Conservation (phyloP, 2,797 vertebrate genomes). For the Pteropus rufus region DNA sequence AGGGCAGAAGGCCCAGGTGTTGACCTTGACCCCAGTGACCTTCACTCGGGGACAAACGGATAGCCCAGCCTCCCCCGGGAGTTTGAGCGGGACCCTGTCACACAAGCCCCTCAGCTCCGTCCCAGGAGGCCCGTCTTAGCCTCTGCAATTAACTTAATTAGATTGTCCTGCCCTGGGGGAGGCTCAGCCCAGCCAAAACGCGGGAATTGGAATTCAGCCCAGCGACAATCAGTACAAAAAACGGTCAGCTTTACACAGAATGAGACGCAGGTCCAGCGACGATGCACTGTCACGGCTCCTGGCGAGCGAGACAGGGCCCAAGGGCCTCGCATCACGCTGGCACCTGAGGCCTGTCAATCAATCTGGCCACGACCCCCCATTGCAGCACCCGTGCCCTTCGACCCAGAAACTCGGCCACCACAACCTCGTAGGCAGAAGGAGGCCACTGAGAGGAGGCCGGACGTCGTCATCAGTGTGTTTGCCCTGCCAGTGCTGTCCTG, state of each 20-base stretch:
- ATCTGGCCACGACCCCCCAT: fast-evolving
- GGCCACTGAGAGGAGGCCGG: no score
- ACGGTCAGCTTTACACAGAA: not conserved
- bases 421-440: not conserved
- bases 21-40: not conserved
- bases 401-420: fast-evolving
- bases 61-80: not conserved
- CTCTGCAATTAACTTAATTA: not conserved
- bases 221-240: fast-evolving
- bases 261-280: fast-evolving
- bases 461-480: fast-evolving
- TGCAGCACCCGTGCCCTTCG: fast-evolving
- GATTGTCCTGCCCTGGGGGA: not conserved
- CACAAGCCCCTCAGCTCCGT: fast-evolving
- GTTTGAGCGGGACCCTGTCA: not conserved
- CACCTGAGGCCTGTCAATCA: no score
- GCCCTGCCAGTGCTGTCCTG: fast-evolving
- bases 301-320: no score
- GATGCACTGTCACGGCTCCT: fast-evolving
- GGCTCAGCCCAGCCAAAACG: not conserved
- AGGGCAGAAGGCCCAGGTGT: not conserved
- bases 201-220: not conserved
- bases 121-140: not conserved
- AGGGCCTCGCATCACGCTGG: not conserved
- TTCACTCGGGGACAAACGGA: fast-evolving